phyloP scores from a whole-genome alignment of 1,140 invertebrate genomes.

The Subanguina moxae region DNA sequence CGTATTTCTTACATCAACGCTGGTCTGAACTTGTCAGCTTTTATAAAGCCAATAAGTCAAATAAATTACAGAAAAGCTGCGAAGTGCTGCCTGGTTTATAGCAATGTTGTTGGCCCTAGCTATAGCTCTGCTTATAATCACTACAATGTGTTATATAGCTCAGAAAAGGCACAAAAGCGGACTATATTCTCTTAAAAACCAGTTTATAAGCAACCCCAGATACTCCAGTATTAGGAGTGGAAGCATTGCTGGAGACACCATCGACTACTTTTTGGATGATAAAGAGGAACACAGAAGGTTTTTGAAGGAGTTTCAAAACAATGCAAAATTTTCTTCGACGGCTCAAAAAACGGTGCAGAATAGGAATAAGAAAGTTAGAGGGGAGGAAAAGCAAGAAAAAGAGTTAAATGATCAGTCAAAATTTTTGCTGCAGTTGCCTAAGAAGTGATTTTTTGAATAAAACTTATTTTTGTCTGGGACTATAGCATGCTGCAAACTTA shows the following conservation, averaged over 20 bases:
- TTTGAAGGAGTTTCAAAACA: not conserved
- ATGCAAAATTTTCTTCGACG: not conserved
- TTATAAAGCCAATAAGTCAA: not conserved
- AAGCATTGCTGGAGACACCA: not conserved
- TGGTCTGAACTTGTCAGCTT: slow-evolving; percentile 44
- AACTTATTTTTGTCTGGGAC: not conserved
- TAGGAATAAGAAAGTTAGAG: not conserved
- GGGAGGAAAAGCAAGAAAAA: not conserved
- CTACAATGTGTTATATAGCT: slow-evolving; percentile 40
- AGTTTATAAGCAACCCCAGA: not conserved
- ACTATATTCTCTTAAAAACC: not conserved
- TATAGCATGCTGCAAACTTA: not conserved
- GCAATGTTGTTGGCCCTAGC: slow-evolving; percentile 42
- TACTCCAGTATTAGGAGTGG: not conserved
- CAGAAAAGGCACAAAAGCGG: slow-evolving; percentile 3
- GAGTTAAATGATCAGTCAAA: not conserved
- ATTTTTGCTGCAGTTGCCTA: not conserved
- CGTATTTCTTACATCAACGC: slow-evolving; percentile 41
- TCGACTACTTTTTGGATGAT: not conserved
- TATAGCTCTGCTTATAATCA: slow-evolving; percentile 45
- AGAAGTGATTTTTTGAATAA: not conserved
- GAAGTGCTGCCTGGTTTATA: slow-evolving; percentile 56
- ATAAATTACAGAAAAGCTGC: slow-evolving; percentile 47
- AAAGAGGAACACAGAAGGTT: slow-evolving; percentile 1
- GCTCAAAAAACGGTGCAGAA: not conserved